Evolutionary conservation across 2,797 vertebrate species (phyloP), one percentile per base, ranked within the genome.

Genomic region (Poeciliopsis gracilis): DNA sequence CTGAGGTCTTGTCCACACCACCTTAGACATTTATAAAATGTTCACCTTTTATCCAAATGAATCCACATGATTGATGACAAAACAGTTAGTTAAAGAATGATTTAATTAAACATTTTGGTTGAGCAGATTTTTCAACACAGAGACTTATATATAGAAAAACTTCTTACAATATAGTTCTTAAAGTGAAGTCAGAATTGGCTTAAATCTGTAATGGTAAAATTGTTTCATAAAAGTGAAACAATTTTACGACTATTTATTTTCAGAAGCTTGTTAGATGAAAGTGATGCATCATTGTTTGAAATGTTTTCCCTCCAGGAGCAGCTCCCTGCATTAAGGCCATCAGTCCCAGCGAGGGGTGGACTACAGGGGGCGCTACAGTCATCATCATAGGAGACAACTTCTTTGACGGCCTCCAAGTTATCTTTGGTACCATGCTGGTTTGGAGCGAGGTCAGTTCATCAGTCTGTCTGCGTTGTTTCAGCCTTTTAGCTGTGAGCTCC

Each of bases 331-430:
- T 99, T 94, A 99, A 99, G 97, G 98, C 98, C 95, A 99, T 99
- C 95, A 99, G 98, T 94, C 98, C 98, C 90, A 99, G 98, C 87
- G 98, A 99, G 95, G 98, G 98, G 79, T 99, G 98, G 98, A 99
- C 98, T 82, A 99, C 98, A 36, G 98, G 98, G 90, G 98, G 98
- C 72, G 98, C 98, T 80, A 99, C 98, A 76, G 98, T 99, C 94
- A 99, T 99, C 96, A 98, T 99, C 96, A 99, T 99, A 91, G 98
- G 98, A 88, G 98, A 99, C 96, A 99, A 99, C 96, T 99, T 99
- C 96, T 99, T 99, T 89, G 98, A 99, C 82, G 98, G 98, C 87
- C 97, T 99, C 93, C 98, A 99, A 95, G 98, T 99, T 95, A 99
- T 99, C 96, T 99, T 99, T 83, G 98, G 98, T 91, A 99, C 98